Conservation (phyloP, 2,888 invertebrate genomes). For the Lathronympha strigana region DNA sequence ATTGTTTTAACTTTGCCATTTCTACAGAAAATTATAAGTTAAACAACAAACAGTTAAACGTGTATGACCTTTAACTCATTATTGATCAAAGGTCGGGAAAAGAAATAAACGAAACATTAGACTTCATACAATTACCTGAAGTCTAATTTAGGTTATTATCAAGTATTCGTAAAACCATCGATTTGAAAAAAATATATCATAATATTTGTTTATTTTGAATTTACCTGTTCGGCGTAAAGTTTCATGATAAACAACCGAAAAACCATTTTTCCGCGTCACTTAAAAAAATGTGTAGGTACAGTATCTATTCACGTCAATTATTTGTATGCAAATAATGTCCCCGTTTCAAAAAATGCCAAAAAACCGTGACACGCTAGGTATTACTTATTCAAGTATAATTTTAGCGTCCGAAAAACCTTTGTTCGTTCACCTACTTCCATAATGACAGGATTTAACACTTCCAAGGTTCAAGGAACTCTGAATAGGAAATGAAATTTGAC, state of each 20-base stretch:
- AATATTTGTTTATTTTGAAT: no score
- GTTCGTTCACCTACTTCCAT: constrained; percentile 37
- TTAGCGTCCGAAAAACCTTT: constrained; percentile 29
- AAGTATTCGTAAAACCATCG: no score
- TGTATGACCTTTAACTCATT: no score
- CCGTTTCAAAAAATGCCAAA: constrained; percentile 31
- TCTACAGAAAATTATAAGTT: no score
- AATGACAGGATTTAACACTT: constrained; percentile 41
- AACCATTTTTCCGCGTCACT: background rate
- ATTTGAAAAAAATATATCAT: no score
- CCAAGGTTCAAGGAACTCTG: constrained; percentile 53
- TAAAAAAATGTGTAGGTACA: constrained; percentile 2
- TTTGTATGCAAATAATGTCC: constrained; percentile 33
- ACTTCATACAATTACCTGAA: no score
- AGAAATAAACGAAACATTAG: no score
- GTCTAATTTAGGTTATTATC: no score
- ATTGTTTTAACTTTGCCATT: no score
- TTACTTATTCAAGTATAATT: constrained; percentile 30
- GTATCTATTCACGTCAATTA: constrained; percentile 12
- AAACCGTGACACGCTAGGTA: constrained; percentile 28
- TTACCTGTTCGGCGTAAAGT: background rate
- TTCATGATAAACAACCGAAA: background rate
- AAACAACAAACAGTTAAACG: no score
- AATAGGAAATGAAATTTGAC: constrained; percentile 50
- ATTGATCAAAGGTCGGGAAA: no score